A percentile compares a stretch with the other conserved stretches of the same genome.
Conservation (phyloP, 2,113 vertebrate species). For the Gambusia affinis region DNA sequence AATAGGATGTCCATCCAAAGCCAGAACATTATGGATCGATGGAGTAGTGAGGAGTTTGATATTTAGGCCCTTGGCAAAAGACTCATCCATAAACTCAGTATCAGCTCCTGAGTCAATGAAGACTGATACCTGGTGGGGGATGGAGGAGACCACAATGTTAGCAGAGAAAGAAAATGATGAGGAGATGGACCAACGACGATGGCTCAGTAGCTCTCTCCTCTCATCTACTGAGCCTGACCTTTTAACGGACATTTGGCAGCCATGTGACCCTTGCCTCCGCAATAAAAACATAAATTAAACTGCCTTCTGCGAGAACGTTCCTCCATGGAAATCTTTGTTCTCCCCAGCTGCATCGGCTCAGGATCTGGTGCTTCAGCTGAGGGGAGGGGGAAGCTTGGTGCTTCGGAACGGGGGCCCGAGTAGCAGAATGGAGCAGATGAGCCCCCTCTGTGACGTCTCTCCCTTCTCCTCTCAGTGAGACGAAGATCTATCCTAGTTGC, state of each 20-base stretch:
- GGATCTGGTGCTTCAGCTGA: too few species aligned
- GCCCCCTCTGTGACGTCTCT: too few species aligned
- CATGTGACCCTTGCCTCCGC: background rate
- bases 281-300: background rate
- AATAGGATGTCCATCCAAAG: background rate
- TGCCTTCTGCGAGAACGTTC: background rate
- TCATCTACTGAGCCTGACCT: background rate
- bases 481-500: too few species aligned
- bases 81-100: background rate
- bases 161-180: background rate
- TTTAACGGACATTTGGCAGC: background rate
- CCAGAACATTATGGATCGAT: background rate
- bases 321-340: background rate
- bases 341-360: background rate
- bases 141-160: background rate
- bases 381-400: too few species aligned
- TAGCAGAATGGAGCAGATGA: too few species aligned
- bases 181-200: background rate
- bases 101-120: background rate
- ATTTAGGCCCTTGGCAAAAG: background rate
- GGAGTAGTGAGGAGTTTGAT: background rate
- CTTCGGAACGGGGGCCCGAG: too few species aligned
- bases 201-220: background rate
- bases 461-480: too few species aligned
- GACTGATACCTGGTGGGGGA: background rate